Evolutionary conservation across 2,888 invertebrate genomes (phyloP).

Genomic region (Enchytraeus crypticus): DNA sequence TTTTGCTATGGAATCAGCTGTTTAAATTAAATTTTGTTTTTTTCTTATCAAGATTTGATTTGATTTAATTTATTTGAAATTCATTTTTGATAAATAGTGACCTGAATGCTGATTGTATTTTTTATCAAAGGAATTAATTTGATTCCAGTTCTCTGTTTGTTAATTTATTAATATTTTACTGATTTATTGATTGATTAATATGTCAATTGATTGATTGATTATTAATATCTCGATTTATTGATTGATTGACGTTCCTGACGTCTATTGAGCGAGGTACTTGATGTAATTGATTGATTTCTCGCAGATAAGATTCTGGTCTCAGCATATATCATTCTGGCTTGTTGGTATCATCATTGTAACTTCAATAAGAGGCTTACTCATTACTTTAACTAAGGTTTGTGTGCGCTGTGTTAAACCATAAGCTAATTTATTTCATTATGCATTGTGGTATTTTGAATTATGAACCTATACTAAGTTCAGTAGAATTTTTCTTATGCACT

Average conservation of each 20-base stretch:
- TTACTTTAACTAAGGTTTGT: constrained; percentile 87
- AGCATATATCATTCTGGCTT: constrained; percentile 91
- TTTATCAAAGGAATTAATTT: not conserved
- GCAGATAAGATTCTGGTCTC: constrained; percentile 91
- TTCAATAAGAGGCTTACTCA: constrained; percentile 84
- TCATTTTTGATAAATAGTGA: not conserved
- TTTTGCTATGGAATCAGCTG: not conserved
- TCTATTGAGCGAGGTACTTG: too few relatives aligned
- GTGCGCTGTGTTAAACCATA: not conserved
- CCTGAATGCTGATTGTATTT: not conserved
- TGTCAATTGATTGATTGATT: too few relatives aligned
- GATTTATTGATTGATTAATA: too few relatives aligned
- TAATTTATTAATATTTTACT: too few relatives aligned
- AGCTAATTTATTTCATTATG: too few relatives aligned
- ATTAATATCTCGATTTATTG: too few relatives aligned
- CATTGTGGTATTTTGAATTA: too few relatives aligned
- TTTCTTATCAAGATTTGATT: not conserved
- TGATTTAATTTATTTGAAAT: not conserved
- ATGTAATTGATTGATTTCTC: too few relatives aligned
- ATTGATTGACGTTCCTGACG: too few relatives aligned
- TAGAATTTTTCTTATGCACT: too few relatives aligned
- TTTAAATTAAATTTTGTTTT: not conserved
- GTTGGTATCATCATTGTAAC: constrained; percentile 96
- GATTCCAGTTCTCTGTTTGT: not conserved
- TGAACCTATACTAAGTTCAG: too few relatives aligned